phyloP scores from a whole-genome alignment of 2,797 vertebrate species.

The Taenioides sp. region DNA sequence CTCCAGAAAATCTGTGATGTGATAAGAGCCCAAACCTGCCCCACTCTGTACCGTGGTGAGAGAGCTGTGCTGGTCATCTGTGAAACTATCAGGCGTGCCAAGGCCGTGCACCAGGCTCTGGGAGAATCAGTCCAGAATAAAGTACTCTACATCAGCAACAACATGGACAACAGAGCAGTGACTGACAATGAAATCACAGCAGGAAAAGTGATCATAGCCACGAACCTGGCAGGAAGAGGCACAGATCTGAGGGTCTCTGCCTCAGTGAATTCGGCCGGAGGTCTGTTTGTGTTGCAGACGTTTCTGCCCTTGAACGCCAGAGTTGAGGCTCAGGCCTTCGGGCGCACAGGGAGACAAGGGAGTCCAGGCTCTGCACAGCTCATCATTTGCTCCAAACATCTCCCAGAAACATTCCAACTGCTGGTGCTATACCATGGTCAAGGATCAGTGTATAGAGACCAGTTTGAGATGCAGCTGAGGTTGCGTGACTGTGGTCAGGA shows the following conservation, averaged over 20 bases:
- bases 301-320: conserved; percentile 64
- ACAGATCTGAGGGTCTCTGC: conserved; percentile 47
- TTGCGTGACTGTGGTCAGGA: conserved; percentile 1
- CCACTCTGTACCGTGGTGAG: conserved; percentile 22
- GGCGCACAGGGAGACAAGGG: conserved; percentile 68
- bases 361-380: conserved; percentile 65
- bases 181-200: conserved; percentile 13
- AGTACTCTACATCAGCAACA: conserved; percentile 65
- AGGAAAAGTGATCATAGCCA: conserved; percentile 65
- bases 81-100: conserved; percentile 65
- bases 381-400: conserved; percentile 41
- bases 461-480: conserved; percentile 1
- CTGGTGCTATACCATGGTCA: no score
- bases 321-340: conserved; percentile 58
- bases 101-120: conserved; percentile 19
- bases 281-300: conserved; percentile 68
- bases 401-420: not conserved
- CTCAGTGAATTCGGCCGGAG: conserved; percentile 38
- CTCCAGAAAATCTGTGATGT: conserved; percentile 42
- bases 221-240: conserved; percentile 71
- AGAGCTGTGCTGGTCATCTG: conserved; percentile 70
- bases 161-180: conserved; percentile 50
- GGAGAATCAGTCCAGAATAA: not conserved
- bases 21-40: conserved; percentile 26
- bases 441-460: accelerated